Evolutionary conservation across 2,113 vertebrate genomes (phyloP).

Genomic region (Tylochromis polylepis): DNA sequence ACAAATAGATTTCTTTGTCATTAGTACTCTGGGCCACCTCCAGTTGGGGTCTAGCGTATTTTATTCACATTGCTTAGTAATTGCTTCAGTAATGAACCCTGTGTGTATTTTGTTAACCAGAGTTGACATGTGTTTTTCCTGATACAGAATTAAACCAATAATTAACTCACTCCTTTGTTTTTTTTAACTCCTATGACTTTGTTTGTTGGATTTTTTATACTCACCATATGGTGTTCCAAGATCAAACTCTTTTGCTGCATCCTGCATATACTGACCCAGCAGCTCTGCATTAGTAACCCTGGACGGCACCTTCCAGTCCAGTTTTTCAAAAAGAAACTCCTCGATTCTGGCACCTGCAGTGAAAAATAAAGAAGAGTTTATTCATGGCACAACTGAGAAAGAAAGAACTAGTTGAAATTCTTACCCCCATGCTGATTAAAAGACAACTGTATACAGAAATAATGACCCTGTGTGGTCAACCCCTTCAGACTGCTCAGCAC

Average conservation of each 20-base stretch:
- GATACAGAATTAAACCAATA: neutral
- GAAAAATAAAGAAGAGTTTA: neutral
- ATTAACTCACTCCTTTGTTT: neutral
- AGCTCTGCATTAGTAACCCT: conserved; percentile 87
- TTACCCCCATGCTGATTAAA: neutral
- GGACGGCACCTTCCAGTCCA: conserved; percentile 89
- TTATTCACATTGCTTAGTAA: neutral
- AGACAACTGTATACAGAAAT: neutral
- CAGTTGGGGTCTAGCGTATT: neutral
- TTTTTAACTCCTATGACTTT: neutral
- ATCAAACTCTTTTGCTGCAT: conserved; percentile 87
- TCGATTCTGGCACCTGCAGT: conserved; percentile 84
- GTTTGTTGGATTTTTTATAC: neutral
- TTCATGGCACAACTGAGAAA: neutral
- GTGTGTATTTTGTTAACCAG: neutral
- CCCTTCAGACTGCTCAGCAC: neutral
- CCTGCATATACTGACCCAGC: conserved; percentile 89
- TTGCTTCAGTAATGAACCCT: neutral
- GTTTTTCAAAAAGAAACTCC: conserved; percentile 94
- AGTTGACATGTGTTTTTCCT: neutral
- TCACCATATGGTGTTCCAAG: conserved; percentile 86
- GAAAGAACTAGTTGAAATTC: neutral
- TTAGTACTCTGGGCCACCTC: neutral
- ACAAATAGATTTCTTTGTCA: neutral
- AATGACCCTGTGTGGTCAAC: neutral